These are phyloP conservation scores for Acrobasis consociella DNA, from an alignment of 2,888 invertebrate genomes.

Conservation along the genomic window DNA sequence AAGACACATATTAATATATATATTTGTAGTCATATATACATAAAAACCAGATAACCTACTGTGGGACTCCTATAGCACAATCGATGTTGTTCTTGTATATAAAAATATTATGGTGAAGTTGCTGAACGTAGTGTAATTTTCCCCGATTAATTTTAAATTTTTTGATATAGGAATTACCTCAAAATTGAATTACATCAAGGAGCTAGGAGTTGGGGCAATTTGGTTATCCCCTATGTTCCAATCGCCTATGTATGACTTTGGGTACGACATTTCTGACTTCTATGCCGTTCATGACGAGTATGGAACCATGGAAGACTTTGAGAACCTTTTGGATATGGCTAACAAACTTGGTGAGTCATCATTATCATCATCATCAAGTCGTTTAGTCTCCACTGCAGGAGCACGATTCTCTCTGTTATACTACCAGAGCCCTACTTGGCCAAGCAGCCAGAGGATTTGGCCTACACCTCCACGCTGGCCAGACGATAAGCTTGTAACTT, in stretches of 20 bases:
- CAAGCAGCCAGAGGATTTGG: too few species aligned
- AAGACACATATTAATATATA: too few species aligned
- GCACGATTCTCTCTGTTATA: too few species aligned
- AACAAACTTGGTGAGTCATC: slow-evolving; percentile 73
- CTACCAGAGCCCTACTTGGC: too few species aligned
- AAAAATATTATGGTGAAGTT: not conserved
- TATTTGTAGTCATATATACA: too few species aligned
- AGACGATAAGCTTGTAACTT: too few species aligned
- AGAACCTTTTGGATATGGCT: slow-evolving; percentile 77
- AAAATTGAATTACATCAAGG: slow-evolving; percentile 84
- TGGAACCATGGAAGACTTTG: slow-evolving; percentile 88
- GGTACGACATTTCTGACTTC: slow-evolving; percentile 90
- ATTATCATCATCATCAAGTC: too few species aligned
- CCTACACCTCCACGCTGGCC: too few species aligned
- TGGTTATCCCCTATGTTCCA: slow-evolving; percentile 89
- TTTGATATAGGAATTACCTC: slow-evolving; percentile 79
- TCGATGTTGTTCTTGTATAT: too few species aligned
- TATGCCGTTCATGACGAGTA: slow-evolving; percentile 86
- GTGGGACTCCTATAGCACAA: too few species aligned
- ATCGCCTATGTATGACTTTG: slow-evolving; percentile 91
- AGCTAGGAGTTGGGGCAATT: slow-evolving; percentile 85
- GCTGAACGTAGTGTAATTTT: not conserved
- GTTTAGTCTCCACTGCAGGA: too few species aligned
- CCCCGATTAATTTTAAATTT: not conserved
- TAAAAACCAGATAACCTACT: too few species aligned